phyloP scores from a whole-genome alignment of 2,888 invertebrate genomes.

The Drosophila koepferae region DNA sequence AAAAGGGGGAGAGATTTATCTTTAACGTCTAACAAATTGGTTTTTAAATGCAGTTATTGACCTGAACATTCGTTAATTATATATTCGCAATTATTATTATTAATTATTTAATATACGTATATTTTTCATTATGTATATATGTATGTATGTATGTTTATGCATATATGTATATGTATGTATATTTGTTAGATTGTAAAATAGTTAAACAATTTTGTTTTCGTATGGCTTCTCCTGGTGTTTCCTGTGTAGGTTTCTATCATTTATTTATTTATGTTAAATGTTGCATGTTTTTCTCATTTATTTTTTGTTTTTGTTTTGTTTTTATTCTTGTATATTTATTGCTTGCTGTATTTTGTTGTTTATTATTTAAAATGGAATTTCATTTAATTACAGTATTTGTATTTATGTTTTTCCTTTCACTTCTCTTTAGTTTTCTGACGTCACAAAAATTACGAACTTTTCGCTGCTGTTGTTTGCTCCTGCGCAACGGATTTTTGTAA shows the following conservation, averaged over 20 bases:
- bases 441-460: constrained; percentile 84
- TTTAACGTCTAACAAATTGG: constrained; percentile 67
- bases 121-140: constrained; percentile 43
- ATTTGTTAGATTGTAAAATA: constrained; percentile 59
- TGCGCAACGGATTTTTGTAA: constrained; percentile 84
- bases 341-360: constrained; percentile 34
- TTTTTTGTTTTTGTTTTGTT: neutral
- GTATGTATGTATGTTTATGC: constrained; percentile 33
- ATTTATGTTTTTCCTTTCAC: constrained; percentile 22
- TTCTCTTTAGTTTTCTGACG: constrained; percentile 83
- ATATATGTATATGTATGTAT: constrained; percentile 15
- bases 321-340: constrained; percentile 37
- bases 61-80: constrained; percentile 77
- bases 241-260: constrained; percentile 14
- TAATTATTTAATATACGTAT: constrained; percentile 41
- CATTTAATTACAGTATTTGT: constrained; percentile 28
- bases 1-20: constrained; percentile 54
- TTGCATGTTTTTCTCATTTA: neutral
- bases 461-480: constrained; percentile 70
- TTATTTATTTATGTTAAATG: constrained; percentile 22
- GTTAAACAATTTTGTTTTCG: constrained; percentile 57
- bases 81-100: constrained; percentile 42
- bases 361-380: constrained; percentile 30
- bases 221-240: constrained; percentile 30
- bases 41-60: constrained; percentile 81